A percentile compares a stretch with the other conserved stretches of the same genome.
Evolutionary conservation across 2,797 vertebrate genomes (phyloP).

Genomic region (Acipenser ruthenus): DNA sequence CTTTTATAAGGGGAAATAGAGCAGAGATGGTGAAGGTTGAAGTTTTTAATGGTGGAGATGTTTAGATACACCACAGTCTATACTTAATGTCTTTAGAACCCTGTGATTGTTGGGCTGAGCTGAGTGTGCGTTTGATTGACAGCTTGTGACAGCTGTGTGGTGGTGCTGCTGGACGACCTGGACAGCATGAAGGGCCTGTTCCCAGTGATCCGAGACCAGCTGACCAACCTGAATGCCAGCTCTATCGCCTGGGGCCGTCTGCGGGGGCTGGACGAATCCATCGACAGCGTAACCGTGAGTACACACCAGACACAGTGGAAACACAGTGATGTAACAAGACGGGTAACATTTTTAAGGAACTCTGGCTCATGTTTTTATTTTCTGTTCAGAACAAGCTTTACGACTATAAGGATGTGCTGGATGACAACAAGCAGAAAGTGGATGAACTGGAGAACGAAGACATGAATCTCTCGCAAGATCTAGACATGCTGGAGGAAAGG

Average conservation of each 20-base stretch:
- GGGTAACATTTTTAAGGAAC: too few relatives aligned
- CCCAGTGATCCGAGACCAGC: constrained; percentile 47
- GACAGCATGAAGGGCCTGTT: constrained; percentile 54
- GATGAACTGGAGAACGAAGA: constrained; percentile 68
- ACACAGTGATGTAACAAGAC: too few relatives aligned
- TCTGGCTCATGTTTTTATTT: not conserved
- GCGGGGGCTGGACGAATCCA: constrained; percentile 54
- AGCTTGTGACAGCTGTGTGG: constrained; percentile 90
- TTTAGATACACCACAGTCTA: too few relatives aligned
- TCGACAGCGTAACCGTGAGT: constrained; percentile 54
- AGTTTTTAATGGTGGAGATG: too few relatives aligned
- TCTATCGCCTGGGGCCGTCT: constrained; percentile 75
- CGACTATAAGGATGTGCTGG: constrained; percentile 57
- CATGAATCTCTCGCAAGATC: constrained; percentile 51
- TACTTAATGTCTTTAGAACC: not conserved
- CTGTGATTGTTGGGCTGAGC: not conserved
- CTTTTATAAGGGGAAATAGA: too few relatives aligned
- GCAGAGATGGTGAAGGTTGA: too few relatives aligned
- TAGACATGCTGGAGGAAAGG: constrained; percentile 60
- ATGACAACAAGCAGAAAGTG: constrained; percentile 43
- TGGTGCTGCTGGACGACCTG: constrained; percentile 78
- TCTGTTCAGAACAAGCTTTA: constrained; percentile 49
- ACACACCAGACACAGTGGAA: not conserved
- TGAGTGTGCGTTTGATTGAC: constrained; percentile 17
- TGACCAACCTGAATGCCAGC: constrained; percentile 72